These are phyloP conservation scores for Calyptommatus sinebrachiatus DNA, from an alignment of 2,113 vertebrate species.

Conservation along the genomic window DNA sequence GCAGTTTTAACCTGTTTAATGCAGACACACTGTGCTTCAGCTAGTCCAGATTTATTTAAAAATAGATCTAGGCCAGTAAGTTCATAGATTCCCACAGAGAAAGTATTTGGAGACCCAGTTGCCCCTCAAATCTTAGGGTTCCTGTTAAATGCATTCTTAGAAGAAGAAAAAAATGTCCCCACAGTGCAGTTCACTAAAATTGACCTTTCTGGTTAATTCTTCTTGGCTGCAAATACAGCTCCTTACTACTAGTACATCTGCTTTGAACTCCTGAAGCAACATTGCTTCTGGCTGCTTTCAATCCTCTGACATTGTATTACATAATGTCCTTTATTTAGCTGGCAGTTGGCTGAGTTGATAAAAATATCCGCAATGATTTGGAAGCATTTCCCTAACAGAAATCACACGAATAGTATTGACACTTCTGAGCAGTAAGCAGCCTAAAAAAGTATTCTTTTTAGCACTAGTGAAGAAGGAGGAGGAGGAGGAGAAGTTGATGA, in stretches of 20 bases:
- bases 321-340: slow-evolving; percentile 11
- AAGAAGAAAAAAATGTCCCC: not conserved
- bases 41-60: no score
- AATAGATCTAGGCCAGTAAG: no score
- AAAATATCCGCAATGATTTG: not conserved
- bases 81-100: no score
- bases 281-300: slow-evolving; percentile 3
- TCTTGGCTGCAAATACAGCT: not conserved
- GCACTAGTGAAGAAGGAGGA: not conserved
- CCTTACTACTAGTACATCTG: not conserved
- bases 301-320: not conserved
- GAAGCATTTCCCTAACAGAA: slow-evolving; percentile 19
- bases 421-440: not conserved
- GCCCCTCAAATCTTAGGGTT: not conserved
- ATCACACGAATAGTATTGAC: not conserved
- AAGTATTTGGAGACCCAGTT: not conserved
- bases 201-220: not conserved
- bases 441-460: not conserved
- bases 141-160: not conserved
- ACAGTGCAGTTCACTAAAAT: not conserved
- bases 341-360: slow-evolving; percentile 1
- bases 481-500: no score
- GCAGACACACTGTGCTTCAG: no score
- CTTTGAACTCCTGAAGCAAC: not conserved
- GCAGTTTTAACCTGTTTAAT: no score